Evolutionary conservation across 2,113 vertebrate genomes (phyloP), one percentile per base, ranked within the genome.

Genomic region (Chlorodrepanis virens): DNA sequence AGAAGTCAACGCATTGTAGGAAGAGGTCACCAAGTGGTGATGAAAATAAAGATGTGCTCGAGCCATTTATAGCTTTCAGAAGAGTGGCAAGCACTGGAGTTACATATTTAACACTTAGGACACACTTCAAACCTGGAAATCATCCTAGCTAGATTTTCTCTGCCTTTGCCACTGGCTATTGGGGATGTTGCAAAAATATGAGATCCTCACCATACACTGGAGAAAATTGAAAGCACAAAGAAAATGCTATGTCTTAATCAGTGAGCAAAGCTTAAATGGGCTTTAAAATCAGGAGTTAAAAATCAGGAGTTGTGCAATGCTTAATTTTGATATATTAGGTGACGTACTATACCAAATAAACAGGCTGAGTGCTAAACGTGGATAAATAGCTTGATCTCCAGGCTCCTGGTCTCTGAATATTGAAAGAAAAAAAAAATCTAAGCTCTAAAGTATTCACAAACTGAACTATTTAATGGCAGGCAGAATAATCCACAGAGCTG

Each of bases 281-380:
- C 74, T 95, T 40, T 40, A 40, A 40, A 40, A 40, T 40, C 40
- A 40, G 37, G 83, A 67, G 78, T 94, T 93, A 95, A 98, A 96
- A 97, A 97, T 91, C 84, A 80, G 90, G 85, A 95, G 60, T 52
- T 57, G 42, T 65, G 65, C 56, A 54, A 88, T 61, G 87, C 90
- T 85, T 95, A 83, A 96, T 97, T 96, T 88, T 94, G 90, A 97
- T 95, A 78, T 95, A 96, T 91, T 83, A 74, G 89, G 75, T 90
- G 93, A 94, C 89, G 92, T 91, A 84, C 93, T 92, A 89, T 90
- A 96, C 94, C 81, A 96, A 95, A 96, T 91, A 95, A 86, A 97
- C 94, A 74, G 67, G 70, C 78, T 6, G 1, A 93, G 87, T 71
- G 70, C 35, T 94, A 89, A 96, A 87, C 9, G 22, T 87, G 92